Evolutionary conservation across 2,797 vertebrate genomes (phyloP).

Genomic region (Neomorphus geoffroyi): DNA sequence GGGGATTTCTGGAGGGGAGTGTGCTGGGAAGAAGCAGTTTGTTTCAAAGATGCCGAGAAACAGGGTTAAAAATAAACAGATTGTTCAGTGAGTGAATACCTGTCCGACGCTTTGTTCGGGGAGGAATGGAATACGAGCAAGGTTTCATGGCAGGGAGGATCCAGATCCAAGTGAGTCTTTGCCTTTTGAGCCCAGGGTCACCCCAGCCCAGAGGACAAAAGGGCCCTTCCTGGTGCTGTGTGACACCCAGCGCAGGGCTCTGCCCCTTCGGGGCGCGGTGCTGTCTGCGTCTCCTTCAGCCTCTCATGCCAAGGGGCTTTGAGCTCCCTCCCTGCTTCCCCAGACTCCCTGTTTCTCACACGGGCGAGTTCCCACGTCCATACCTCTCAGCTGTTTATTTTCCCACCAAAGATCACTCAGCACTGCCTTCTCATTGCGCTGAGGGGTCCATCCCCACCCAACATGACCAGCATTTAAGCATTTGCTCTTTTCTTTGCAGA

Average conservation of each 20-base stretch:
- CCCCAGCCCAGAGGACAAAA: neutral
- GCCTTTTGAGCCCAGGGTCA: neutral
- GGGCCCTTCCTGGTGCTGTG: neutral
- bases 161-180: neutral
- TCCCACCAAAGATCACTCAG: neutral
- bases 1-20: constrained; percentile 23
- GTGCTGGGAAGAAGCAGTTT: constrained; percentile 29
- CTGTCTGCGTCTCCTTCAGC: neutral
- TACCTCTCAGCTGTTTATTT: neutral
- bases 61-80: constrained; percentile 9
- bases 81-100: neutral
- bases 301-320: neutral
- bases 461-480: neutral
- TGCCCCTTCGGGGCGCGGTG: neutral
- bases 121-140: neutral
- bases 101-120: neutral
- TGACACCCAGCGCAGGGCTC: neutral
- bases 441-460: neutral
- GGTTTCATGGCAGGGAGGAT: neutral
- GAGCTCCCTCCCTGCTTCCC: neutral
- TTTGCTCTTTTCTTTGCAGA: constrained; percentile 14
- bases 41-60: constrained; percentile 6
- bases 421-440: neutral
- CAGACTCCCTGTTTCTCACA: neutral
- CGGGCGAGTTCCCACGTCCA: neutral